Conservation (phyloP, 2,888 invertebrate genomes). For the Pterostichus niger region DNA sequence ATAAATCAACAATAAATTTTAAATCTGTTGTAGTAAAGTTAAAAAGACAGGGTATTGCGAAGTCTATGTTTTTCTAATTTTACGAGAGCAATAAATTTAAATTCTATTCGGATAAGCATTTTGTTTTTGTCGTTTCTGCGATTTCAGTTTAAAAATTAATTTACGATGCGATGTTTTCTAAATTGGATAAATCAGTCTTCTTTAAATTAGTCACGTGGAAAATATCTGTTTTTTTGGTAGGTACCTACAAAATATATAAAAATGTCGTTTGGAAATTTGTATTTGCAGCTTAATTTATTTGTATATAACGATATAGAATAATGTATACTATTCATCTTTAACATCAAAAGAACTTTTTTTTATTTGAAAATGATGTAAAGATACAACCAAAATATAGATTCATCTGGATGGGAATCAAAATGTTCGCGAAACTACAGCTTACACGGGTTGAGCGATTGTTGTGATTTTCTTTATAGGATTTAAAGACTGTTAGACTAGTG, state of each 20-base stretch:
- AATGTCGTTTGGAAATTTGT: not conserved
- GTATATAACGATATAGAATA: too few relatives aligned
- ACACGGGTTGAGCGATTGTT: too few relatives aligned
- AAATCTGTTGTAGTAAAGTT: not conserved
- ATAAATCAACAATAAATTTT: conserved; percentile 33
- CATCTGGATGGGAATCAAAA: too few relatives aligned
- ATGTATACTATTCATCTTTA: not conserved
- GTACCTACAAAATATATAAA: not conserved
- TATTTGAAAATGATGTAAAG: not conserved
- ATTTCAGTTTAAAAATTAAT: conserved; percentile 43
- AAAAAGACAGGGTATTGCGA: conserved; percentile 23
- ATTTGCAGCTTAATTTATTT: not conserved
- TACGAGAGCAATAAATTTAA: conserved; percentile 31
- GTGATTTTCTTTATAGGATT: too few relatives aligned
- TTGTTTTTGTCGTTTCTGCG: conserved; percentile 17
- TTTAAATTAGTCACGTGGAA: conserved; percentile 20
- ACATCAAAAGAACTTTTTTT: conserved; percentile 1
- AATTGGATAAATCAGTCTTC: conserved; percentile 39
- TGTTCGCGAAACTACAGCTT: too few relatives aligned
- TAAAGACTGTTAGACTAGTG: too few relatives aligned
- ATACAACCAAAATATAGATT: too few relatives aligned
- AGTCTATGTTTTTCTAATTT: conserved; percentile 31
- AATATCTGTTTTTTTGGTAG: conserved; percentile 2
- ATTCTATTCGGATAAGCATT: conserved; percentile 32
- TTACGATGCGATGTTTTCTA: conserved; percentile 14